Evolutionary conservation across 2,888 invertebrate genomes (phyloP).

Genomic region (Nomada ferruginata): DNA sequence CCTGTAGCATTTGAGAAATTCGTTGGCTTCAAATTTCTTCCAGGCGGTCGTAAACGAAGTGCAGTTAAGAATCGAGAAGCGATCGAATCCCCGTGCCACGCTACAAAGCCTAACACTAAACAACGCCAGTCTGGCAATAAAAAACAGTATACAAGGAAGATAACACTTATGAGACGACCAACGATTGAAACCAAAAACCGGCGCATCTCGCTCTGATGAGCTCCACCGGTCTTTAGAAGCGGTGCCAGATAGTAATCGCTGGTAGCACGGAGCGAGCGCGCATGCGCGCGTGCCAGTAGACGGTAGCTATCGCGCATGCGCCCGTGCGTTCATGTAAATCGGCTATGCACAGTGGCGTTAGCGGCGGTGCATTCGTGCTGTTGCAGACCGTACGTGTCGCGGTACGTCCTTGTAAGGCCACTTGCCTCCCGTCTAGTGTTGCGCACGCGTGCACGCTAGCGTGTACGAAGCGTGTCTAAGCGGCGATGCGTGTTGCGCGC

Average conservation of each 20-base stretch:
- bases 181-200: neutral
- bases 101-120: too few species aligned
- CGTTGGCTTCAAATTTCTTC: too few species aligned
- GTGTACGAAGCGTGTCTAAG: constrained; percentile 46
- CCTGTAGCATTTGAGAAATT: too few species aligned
- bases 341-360: constrained; percentile 57
- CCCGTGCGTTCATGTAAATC: constrained; percentile 57
- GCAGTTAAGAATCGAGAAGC: too few species aligned
- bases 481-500: constrained; percentile 36
- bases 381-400: constrained; percentile 70
- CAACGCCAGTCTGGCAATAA: neutral
- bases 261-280: constrained; percentile 17
- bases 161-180: too few species aligned
- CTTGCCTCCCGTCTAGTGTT: constrained; percentile 77
- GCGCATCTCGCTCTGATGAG: neutral
- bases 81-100: too few species aligned
- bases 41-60: too few species aligned
- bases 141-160: too few species aligned
- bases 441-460: constrained; percentile 61
- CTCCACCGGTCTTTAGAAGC: neutral
- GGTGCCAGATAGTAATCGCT: neutral
- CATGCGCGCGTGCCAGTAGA: constrained; percentile 42
- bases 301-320: constrained; percentile 49
- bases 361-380: constrained; percentile 55
- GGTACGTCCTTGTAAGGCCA: constrained; percentile 84